These are phyloP conservation scores for Takifugu bimaculatus DNA, from an alignment of 2,113 vertebrate genomes.

Conservation along the genomic window DNA sequence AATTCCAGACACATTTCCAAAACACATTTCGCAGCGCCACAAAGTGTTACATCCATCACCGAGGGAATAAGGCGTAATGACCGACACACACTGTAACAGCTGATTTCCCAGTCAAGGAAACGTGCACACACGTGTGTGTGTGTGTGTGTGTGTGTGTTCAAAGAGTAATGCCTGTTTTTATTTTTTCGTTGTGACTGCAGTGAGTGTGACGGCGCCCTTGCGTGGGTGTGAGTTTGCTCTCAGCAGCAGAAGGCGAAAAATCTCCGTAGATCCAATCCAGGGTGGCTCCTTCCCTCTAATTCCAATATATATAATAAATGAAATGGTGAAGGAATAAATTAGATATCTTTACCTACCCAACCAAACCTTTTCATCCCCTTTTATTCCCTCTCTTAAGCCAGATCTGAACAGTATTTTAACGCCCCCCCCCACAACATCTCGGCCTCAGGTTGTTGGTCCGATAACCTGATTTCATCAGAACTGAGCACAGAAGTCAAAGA, in stretches of 20 bases:
- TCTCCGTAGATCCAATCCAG: conserved; percentile 11
- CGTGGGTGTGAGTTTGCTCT: conserved; percentile 8
- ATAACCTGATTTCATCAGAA: neutral
- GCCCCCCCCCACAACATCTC: no score
- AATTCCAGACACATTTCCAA: conserved; percentile 73
- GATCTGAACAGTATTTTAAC: neutral
- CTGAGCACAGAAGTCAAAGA: neutral
- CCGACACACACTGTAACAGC: conserved; percentile 59
- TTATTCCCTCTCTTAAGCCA: neutral
- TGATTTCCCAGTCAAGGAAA: conserved; percentile 56
- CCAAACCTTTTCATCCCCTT: neutral
- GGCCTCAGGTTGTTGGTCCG: neutral
- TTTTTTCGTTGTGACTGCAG: no score
- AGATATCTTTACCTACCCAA: conserved; percentile 19
- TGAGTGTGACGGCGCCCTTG: neutral
- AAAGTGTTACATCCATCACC: conserved; percentile 71
- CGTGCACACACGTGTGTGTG: conserved; percentile 5
- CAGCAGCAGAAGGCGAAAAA: neutral
- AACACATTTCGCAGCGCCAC: conserved; percentile 62
- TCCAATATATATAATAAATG: conserved; percentile 52
- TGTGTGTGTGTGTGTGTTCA: neutral
- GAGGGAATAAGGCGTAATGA: conserved; percentile 67
- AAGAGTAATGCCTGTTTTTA: neutral
- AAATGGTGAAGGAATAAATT: conserved; percentile 38
- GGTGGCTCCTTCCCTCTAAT: conserved; percentile 25